Evolutionary conservation across 2,113 vertebrate genomes (phyloP).

Genomic region (Eudyptes chrysolophus): DNA sequence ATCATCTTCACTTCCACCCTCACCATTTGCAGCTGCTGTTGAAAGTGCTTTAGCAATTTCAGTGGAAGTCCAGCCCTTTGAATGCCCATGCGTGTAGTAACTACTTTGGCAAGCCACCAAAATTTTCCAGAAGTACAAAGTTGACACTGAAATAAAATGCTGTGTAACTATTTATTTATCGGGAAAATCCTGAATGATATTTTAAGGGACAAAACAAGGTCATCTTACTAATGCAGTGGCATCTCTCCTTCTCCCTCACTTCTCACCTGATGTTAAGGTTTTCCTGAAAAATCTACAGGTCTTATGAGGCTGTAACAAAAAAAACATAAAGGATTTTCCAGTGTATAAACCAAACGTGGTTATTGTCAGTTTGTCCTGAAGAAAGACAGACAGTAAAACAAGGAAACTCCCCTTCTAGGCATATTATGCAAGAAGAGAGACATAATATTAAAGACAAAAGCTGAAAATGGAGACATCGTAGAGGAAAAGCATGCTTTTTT

Average conservation of each 20-base stretch:
- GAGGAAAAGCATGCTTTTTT: background rate
- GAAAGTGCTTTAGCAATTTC: background rate
- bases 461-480: background rate
- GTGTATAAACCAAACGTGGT: background rate
- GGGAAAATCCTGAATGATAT: background rate
- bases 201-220: background rate
- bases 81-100: fast-evolving
- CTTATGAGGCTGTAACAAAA: background rate
- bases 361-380: background rate
- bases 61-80: background rate
- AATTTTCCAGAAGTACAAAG: background rate
- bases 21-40: background rate
- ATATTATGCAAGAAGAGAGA: background rate
- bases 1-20: background rate
- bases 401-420: background rate
- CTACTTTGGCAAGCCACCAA: background rate
- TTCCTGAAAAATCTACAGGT: background rate
- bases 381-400: background rate
- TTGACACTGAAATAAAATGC: background rate
- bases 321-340: background rate
- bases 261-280: background rate
- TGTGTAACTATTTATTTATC: background rate
- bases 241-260: background rate
- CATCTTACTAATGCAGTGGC: background rate
- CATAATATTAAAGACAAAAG: background rate